These are phyloP conservation scores for Microplitis deprimator DNA, from an alignment of 2,888 invertebrate species.

Conservation along the genomic window DNA sequence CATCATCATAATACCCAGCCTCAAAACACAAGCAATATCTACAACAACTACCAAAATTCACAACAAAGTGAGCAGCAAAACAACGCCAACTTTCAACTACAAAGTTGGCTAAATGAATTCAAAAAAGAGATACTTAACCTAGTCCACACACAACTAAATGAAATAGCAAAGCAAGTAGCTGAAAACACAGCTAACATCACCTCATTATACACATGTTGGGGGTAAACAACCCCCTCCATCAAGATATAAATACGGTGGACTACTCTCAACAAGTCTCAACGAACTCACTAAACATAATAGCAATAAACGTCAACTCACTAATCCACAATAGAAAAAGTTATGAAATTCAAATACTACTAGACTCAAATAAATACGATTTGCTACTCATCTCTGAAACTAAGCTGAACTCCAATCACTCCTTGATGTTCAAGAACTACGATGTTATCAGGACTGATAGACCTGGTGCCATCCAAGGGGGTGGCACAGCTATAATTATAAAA, in stretches of 20 bases:
- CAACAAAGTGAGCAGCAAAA: background rate
- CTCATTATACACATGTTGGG: background rate
- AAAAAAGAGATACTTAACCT: background rate
- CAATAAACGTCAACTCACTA: constrained; percentile 1
- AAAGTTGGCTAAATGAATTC: background rate
- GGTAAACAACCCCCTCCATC: background rate
- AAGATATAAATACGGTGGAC: too few species aligned
- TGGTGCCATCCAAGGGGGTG: constrained; percentile 38
- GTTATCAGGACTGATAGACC: constrained; percentile 43
- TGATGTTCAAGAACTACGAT: constrained; percentile 37
- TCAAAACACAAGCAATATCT: background rate
- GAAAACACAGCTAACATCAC: background rate
- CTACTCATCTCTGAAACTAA: background rate
- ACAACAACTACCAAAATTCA: background rate
- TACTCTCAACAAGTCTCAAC: background rate
- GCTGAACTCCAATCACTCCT: constrained; percentile 23
- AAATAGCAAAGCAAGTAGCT: background rate
- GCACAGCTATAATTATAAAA: constrained; percentile 46
- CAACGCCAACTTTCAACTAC: background rate
- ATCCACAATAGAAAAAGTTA: background rate
- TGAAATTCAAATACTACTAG: background rate
- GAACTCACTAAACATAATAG: background rate
- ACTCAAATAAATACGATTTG: background rate
- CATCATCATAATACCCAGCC: too few species aligned
- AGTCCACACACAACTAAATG: background rate